These are phyloP conservation scores for Amiota minor DNA, from an alignment of 2,888 invertebrate species.

Conservation along the genomic window DNA sequence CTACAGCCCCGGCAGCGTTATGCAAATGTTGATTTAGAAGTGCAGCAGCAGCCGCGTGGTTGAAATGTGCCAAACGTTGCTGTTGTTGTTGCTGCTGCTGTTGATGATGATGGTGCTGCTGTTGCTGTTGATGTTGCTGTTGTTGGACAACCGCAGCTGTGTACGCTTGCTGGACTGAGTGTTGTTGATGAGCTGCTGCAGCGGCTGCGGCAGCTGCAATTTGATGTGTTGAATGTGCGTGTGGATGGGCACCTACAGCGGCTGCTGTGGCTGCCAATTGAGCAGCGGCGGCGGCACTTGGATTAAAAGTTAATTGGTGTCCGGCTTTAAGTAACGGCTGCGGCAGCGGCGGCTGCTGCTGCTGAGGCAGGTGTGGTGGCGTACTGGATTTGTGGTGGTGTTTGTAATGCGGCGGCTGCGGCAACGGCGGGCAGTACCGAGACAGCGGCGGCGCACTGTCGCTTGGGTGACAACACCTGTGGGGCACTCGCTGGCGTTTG, in stretches of 20 bases:
- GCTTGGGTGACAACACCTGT: conserved; percentile 75
- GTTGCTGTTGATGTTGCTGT: conserved; percentile 71
- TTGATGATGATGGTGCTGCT: conserved; percentile 56
- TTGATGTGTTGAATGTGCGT: conserved; percentile 33
- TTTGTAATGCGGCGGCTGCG: conserved; percentile 57
- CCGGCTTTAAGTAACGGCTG: conserved; percentile 67
- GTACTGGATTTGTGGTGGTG: conserved; percentile 54
- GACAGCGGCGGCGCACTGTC: conserved; percentile 74
- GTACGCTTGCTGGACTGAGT: conserved; percentile 39
- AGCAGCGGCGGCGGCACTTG: conserved; percentile 56
- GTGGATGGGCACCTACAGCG: conserved; percentile 45
- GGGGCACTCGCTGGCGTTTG: conserved; percentile 75
- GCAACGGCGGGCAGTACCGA: conserved; percentile 70
- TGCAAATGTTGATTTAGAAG: conserved; percentile 68
- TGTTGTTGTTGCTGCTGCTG: conserved; percentile 53
- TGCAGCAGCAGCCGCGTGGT: conserved; percentile 66
- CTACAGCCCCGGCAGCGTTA: conserved; percentile 48
- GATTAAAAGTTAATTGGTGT: conserved; percentile 63
- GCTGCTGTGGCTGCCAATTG: conserved; percentile 56
- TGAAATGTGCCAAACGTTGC: conserved; percentile 66
- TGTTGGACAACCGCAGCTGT: conserved; percentile 38
- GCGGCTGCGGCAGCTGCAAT: conserved; percentile 53
- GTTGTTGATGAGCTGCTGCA: conserved; percentile 41
- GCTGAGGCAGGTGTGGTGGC: conserved; percentile 71
- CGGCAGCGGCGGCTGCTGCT: conserved; percentile 57